Evolutionary conservation across 1,140 invertebrate species (phyloP).

Genomic region (Drosophila erecta): DNA sequence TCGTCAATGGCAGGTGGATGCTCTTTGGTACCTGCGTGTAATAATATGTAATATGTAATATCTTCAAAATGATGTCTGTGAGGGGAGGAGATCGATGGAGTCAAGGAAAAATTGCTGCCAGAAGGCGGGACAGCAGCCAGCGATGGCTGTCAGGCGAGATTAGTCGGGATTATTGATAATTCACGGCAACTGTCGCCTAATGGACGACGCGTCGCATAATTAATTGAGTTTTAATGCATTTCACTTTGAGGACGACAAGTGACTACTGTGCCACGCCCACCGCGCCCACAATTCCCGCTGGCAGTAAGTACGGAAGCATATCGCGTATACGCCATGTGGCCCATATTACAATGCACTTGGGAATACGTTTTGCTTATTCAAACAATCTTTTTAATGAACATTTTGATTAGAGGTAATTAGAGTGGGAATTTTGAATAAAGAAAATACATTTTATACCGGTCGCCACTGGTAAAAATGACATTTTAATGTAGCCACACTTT

Average conservation of each 20-base stretch:
- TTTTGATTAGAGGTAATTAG: not conserved
- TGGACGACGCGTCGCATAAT: constrained; percentile 68
- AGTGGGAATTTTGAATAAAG: not conserved
- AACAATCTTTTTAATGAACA: not conserved
- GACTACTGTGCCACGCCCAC: not conserved
- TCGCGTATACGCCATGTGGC: not conserved
- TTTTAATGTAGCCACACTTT: too few species aligned
- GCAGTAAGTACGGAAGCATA: constrained; percentile 55
- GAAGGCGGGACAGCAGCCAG: constrained; percentile 29
- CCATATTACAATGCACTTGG: not conserved
- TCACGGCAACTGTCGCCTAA: constrained; percentile 69
- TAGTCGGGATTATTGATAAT: constrained; percentile 78
- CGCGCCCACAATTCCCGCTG: not conserved
- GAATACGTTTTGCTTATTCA: too few species aligned
- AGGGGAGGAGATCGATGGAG: not conserved
- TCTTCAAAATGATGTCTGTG: constrained; percentile 11
- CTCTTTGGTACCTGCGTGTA: constrained; percentile 77
- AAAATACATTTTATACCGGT: too few species aligned
- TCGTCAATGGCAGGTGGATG: constrained; percentile 86
- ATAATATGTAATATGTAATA: constrained; percentile 28
- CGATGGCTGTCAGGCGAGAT: constrained; percentile 59
- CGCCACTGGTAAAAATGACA: too few species aligned
- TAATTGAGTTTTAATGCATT: constrained; percentile 76
- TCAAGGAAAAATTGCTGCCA: constrained; percentile 53
- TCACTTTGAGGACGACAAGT: constrained; percentile 33